Percentiles rank a stretch among this genome's conserved stretches.
These are phyloP conservation scores for Sakesphorus luctuosus DNA, from an alignment of 2,113 vertebrate genomes.

Conservation along the genomic window DNA sequence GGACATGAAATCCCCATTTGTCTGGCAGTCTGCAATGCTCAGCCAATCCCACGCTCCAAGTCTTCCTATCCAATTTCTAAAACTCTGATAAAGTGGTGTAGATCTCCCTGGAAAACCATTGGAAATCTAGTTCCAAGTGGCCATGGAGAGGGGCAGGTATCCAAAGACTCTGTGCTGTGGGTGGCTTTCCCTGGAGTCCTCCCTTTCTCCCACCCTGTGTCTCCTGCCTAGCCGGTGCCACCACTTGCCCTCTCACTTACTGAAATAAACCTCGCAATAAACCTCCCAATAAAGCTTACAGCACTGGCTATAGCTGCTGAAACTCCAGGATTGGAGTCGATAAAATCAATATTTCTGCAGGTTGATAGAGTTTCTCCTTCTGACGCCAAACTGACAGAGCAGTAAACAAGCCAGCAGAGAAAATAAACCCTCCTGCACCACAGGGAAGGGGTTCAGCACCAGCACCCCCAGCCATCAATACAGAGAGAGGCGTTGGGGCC, in stretches of 20 bases:
- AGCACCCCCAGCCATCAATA: not conserved
- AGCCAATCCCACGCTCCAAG: accelerated
- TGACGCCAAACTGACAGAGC: not conserved
- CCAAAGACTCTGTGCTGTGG: accelerated
- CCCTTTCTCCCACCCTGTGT: not conserved
- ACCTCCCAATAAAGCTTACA: slow-evolving; percentile 16
- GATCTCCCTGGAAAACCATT: not conserved
- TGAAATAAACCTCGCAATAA: slow-evolving; percentile 53
- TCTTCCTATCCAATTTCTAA: not conserved
- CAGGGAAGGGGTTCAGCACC: not conserved
- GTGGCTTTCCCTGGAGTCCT: not conserved
- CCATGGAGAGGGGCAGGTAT: not conserved
- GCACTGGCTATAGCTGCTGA: slow-evolving; percentile 11
- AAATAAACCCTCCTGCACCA: not conserved
- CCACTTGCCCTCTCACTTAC: not conserved
- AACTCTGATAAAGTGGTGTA: not conserved
- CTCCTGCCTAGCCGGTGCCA: not conserved
- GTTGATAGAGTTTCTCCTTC: slow-evolving; percentile 60
- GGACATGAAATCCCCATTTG: not conserved
- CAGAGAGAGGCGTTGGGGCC: accelerated
- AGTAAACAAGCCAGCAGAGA: not conserved
- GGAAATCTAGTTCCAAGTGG: not conserved
- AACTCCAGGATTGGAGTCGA: slow-evolving; percentile 36
- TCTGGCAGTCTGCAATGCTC: not conserved
- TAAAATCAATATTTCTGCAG: slow-evolving; percentile 59